phyloP scores from a whole-genome alignment of 2,888 invertebrate genomes.

The Tetragnatha montana region DNA sequence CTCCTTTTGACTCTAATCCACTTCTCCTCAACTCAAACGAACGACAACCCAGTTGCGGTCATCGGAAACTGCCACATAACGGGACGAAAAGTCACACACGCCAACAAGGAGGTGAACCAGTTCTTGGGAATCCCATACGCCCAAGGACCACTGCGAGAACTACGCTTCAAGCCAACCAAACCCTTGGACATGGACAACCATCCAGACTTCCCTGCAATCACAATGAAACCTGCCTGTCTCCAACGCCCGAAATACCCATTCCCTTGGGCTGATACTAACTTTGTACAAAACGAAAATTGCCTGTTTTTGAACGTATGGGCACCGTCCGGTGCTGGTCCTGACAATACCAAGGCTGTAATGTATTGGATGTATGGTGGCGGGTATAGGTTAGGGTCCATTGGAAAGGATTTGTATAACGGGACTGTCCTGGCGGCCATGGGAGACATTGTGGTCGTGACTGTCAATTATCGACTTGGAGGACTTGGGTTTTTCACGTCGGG shows the following conservation, averaged over 20 bases:
- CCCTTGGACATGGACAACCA: background rate
- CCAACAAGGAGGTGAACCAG: background rate
- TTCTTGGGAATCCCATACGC: constrained; percentile 68
- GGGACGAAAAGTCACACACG: background rate
- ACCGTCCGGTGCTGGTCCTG: background rate
- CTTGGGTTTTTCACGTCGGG: constrained; percentile 50
- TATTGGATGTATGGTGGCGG: constrained; percentile 62
- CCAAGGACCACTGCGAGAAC: constrained; percentile 53
- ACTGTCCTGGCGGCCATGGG: constrained; percentile 18
- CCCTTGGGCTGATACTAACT: background rate
- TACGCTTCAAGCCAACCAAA: constrained; percentile 51
- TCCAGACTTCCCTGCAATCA: background rate
- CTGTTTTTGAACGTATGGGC: constrained; percentile 66
- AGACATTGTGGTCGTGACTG: constrained; percentile 63
- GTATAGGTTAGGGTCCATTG: constrained; percentile 23
- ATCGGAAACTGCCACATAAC: background rate
- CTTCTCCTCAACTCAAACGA: background rate
- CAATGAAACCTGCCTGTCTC: constrained; percentile 12
- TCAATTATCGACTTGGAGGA: constrained; percentile 53
- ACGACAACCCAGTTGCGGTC: background rate
- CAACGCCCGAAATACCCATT: constrained; percentile 5
- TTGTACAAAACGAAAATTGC: constrained; percentile 58
- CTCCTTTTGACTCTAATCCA: too few species aligned
- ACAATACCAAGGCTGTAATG: constrained; percentile 48
- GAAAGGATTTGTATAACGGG: constrained; percentile 2